A percentile compares a stretch with the other conserved stretches of the same genome.
These are phyloP conservation scores for Cartodere bifasciata DNA, from an alignment of 2,888 invertebrate genomes.

Conservation along the genomic window DNA sequence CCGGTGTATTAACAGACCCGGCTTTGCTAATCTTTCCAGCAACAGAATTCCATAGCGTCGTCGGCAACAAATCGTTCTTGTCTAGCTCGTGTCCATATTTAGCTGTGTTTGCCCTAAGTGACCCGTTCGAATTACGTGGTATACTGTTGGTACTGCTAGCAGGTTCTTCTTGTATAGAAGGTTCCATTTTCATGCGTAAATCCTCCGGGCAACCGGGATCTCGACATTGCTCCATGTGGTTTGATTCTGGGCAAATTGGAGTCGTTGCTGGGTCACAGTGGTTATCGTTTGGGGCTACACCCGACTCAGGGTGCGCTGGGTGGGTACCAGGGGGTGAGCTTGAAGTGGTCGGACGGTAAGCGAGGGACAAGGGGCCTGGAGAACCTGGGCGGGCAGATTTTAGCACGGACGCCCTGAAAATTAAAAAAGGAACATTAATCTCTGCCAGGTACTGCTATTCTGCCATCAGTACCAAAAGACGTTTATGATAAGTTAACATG, in stretches of 20 bases:
- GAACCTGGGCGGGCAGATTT: conserved; percentile 41
- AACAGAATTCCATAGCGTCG: conserved; percentile 44
- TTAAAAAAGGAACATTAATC: too few species aligned
- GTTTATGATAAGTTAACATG: too few species aligned
- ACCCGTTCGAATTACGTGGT: conserved; percentile 29
- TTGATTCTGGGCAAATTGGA: conserved; percentile 37
- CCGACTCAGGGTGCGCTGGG: conserved; percentile 39
- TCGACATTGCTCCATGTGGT: conserved; percentile 27
- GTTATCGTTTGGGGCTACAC: conserved; percentile 34
- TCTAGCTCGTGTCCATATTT: conserved; percentile 32
- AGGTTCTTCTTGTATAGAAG: conserved; percentile 27
- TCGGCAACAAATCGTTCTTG: conserved; percentile 39
- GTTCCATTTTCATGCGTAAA: conserved; percentile 64
- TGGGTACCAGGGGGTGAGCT: conserved; percentile 39
- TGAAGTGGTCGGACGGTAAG: conserved; percentile 37
- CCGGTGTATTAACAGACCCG: conserved; percentile 71
- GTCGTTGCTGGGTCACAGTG: conserved; percentile 36
- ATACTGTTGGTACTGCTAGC: conserved; percentile 32
- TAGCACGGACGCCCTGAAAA: conserved; percentile 53
- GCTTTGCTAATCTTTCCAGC: conserved; percentile 48
- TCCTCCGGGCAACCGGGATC: conserved; percentile 45
- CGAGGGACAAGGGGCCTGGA: conserved; percentile 27
- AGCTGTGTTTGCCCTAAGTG: conserved; percentile 33
- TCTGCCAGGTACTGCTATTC: too few species aligned
- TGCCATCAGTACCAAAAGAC: too few species aligned